Base-by-base conservation (phyloP, 2,888 invertebrate species). In the Melinaea marsaeus region DNA sequence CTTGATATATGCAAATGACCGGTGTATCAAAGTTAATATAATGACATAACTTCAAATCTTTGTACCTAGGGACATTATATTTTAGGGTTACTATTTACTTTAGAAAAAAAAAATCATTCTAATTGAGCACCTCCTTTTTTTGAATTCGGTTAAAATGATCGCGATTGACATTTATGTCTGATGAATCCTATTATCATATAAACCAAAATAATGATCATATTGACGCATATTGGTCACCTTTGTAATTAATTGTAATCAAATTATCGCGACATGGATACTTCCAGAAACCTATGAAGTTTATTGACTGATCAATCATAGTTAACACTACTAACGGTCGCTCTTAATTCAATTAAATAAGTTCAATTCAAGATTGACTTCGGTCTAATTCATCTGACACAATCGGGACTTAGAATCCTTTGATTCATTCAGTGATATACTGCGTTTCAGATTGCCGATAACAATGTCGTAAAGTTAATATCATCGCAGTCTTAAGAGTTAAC, bases 311-410 rank as follows among this genome's bases (percentile, higher is more conserved):
- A 84, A 73, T 86, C 82, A 83, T 80, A 70, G 71, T 86, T 79
- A 79, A 70, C 69, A 69, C 71, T 68, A 22, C 74, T 72, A 74
- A 74, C 76, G 73, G 77, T 76, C 78, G 75, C 69, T 77, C 75
- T 80, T 80, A 80, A 84, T 84, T 79, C 63, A 76, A 78, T 79
- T 82, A 81, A 85, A 85, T 85, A 84, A 84, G 86, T 85, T 85
- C 86, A 89, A 88, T 85, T 86, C 83, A 76, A 76, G 80, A 78
- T 85, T 86, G 87, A 86, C 88, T 22, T 81, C 79, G 80, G 76
- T 69, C 79, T 76, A 82, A 81, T 83, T 79, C 71, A 67, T 76
- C 71, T 74, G 78, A 75, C 77, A 79, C 74, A 82, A 84, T 86
- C 82, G 78, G 70, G 73, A 74, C 75, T 70, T 69, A 78, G 79